These are phyloP conservation scores for Bovichtus variegatus DNA, from an alignment of 2,797 vertebrate species.

Conservation along the genomic window DNA sequence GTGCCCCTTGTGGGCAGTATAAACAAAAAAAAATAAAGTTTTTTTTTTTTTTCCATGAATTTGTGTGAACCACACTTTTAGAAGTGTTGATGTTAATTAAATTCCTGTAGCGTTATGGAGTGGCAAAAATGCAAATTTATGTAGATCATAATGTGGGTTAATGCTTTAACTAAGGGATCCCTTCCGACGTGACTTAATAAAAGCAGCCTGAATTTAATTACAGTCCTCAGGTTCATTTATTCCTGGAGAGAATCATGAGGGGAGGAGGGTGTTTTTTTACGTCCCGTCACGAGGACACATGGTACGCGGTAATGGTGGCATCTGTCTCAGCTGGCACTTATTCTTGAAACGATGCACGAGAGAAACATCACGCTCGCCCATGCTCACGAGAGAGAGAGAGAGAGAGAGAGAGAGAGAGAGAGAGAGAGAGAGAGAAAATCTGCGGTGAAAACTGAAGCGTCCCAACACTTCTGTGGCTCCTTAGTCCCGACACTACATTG, in stretches of 20 bases:
- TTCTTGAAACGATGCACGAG: constrained; percentile 5
- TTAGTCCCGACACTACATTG: background rate
- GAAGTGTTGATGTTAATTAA: background rate
- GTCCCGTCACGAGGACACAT: constrained; percentile 33
- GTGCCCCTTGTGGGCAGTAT: background rate
- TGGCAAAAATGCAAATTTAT: background rate
- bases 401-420: no score
- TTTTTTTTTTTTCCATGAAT: background rate
- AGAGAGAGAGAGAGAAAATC: background rate
- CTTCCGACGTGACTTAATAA: background rate
- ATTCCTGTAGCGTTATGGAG: background rate
- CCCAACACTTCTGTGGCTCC: background rate
- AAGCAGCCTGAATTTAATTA: constrained; percentile 11
- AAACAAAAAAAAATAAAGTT: background rate
- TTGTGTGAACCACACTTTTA: background rate
- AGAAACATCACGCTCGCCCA: background rate
- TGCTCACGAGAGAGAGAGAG: no score
- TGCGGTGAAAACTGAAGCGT: background rate
- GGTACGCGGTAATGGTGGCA: constrained; percentile 14
- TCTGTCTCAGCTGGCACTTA: constrained; percentile 9
- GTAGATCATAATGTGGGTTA: constrained; percentile 1
- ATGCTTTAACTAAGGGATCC: background rate
- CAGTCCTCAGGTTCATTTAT: constrained; percentile 20
- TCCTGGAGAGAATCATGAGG: background rate
- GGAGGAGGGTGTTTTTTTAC: background rate